These are phyloP conservation scores for Lottia gigantea DNA, from an alignment of 2,888 invertebrate genomes.

Conservation along the genomic window DNA sequence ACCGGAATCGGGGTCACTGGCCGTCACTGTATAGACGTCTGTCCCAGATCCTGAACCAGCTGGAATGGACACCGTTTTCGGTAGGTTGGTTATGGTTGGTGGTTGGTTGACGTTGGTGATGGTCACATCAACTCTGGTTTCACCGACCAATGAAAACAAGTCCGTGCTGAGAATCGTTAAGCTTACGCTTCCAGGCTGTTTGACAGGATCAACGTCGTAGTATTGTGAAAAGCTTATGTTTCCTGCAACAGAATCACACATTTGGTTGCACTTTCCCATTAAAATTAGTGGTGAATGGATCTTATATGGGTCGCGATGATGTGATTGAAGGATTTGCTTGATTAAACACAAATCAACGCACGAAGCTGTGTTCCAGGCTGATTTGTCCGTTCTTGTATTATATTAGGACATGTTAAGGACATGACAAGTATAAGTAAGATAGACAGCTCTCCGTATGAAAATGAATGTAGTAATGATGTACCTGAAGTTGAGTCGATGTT, in stretches of 20 bases:
- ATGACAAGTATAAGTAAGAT: too few species aligned
- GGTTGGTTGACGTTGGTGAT: constrained; percentile 1
- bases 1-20: not conserved
- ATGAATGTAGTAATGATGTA: not conserved
- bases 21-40: not conserved
- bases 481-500: not conserved
- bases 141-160: not conserved
- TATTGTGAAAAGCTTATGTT: not conserved
- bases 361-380: too few species aligned
- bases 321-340: too few species aligned
- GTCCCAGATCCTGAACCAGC: not conserved
- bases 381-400: too few species aligned
- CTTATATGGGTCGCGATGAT: too few species aligned
- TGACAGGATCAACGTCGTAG: not conserved
- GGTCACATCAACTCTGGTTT: not conserved
- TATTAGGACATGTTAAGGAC: too few species aligned
- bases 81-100: not conserved
- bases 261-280: too few species aligned
- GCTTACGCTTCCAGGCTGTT: not conserved
- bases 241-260: not conserved
- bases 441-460: too few species aligned
- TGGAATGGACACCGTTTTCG: not conserved
- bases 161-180: not conserved
- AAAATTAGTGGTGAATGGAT: too few species aligned
- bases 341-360: too few species aligned